phyloP scores from a whole-genome alignment of 2,888 invertebrate species.

The Fragum sueziense region DNA sequence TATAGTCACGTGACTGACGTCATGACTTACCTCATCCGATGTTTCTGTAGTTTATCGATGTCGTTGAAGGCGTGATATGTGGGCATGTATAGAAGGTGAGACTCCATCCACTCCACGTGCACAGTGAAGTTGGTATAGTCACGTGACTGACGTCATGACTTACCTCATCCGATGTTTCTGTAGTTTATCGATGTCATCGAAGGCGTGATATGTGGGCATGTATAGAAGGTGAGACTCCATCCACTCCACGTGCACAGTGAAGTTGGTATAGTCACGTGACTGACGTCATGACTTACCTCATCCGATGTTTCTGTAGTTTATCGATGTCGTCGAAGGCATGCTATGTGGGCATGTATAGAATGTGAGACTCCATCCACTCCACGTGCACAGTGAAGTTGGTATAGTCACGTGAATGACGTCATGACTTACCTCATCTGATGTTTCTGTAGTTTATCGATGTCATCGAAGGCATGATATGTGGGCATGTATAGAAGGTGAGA shows the following conservation, averaged over 20 bases:
- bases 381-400: slow-evolving; percentile 86
- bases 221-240: slow-evolving; percentile 91
- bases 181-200: background rate
- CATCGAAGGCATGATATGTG: slow-evolving; percentile 92
- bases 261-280: background rate
- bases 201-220: slow-evolving; percentile 91
- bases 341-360: slow-evolving; percentile 91
- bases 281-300: slow-evolving; percentile 86
- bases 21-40: slow-evolving; percentile 88
- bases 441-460: slow-evolving; percentile 90
- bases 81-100: slow-evolving; percentile 90
- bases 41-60: too few species aligned
- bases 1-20: background rate
- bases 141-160: slow-evolving; percentile 51
- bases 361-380: slow-evolving; percentile 92
- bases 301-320: slow-evolving; percentile 78
- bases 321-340: slow-evolving; percentile 85
- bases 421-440: slow-evolving; percentile 90
- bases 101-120: slow-evolving; percentile 92
- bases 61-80: slow-evolving; percentile 88
- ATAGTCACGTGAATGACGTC: background rate
- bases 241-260: slow-evolving; percentile 91
- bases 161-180: slow-evolving; percentile 87
- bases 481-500: slow-evolving; percentile 91
- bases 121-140: slow-evolving; percentile 86